phyloP scores from a whole-genome alignment of 2,113 vertebrate species.

The Halichoeres trimaculatus region DNA sequence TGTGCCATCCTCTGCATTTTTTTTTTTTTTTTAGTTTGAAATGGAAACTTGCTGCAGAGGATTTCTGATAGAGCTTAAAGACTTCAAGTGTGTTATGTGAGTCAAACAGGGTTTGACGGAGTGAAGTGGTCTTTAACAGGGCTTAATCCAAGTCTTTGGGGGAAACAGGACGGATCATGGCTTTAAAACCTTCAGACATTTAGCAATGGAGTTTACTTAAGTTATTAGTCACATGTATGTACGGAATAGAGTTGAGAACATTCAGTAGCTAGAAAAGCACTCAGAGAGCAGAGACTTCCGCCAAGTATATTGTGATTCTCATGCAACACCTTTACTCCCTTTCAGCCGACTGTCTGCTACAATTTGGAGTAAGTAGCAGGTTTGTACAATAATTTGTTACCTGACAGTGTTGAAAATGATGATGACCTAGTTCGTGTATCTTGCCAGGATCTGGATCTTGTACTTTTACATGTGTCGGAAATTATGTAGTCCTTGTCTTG shows the following conservation, averaged over 20 bases:
- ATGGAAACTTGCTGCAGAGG: conserved; percentile 8
- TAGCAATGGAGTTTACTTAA: background rate
- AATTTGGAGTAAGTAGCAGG: too few relatives aligned
- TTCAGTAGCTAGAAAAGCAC: background rate
- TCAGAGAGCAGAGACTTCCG: too few relatives aligned
- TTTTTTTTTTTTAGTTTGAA: conserved; percentile 1
- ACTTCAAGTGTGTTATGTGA: conserved; percentile 24
- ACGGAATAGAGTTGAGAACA: background rate
- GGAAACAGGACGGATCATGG: conserved; percentile 25
- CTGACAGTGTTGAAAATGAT: too few relatives aligned
- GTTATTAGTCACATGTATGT: background rate
- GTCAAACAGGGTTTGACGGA: conserved; percentile 28
- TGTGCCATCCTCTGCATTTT: background rate
- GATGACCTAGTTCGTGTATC: too few relatives aligned
- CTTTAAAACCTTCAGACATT: conserved; percentile 15
- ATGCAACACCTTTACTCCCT: too few relatives aligned
- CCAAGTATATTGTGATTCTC: too few relatives aligned
- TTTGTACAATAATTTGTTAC: too few relatives aligned
- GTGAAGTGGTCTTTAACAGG: conserved; percentile 14
- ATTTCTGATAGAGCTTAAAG: conserved; percentile 6
- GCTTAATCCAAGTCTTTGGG: conserved; percentile 35
- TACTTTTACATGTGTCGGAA: too few relatives aligned
- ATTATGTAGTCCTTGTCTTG: too few relatives aligned
- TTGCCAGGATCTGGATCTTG: too few relatives aligned
- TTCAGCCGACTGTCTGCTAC: too few relatives aligned